Percentiles rank a stretch among this genome's conserved stretches.
These are phyloP conservation scores for Hiodon alosoides DNA, from an alignment of 2,113 vertebrate species.

Conservation along the genomic window DNA sequence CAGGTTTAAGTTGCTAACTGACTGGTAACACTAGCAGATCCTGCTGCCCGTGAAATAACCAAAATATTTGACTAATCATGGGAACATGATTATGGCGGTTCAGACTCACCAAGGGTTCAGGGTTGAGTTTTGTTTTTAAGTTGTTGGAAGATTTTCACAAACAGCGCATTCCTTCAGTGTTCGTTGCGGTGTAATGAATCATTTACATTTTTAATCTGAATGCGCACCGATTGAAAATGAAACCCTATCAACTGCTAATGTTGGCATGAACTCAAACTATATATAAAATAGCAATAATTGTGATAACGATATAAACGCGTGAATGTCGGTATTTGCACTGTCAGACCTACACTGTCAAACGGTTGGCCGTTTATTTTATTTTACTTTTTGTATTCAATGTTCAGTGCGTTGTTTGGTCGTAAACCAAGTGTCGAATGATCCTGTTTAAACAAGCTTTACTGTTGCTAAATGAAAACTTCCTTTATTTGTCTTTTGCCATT, in stretches of 20 bases:
- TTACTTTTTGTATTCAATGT: neutral
- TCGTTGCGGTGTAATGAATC: slow-evolving; percentile 40
- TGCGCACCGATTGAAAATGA: slow-evolving; percentile 21
- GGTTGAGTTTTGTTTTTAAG: too few relatives aligned
- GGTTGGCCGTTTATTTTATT: neutral
- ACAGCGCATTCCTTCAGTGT: slow-evolving; percentile 1
- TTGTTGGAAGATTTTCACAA: too few relatives aligned
- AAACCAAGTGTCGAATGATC: slow-evolving; percentile 1
- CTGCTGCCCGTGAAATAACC: too few relatives aligned
- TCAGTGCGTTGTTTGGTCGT: neutral
- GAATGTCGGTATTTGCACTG: slow-evolving; percentile 26
- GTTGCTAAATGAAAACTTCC: slow-evolving; percentile 1
- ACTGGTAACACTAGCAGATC: too few relatives aligned
- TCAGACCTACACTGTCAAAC: neutral
- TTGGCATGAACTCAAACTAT: slow-evolving; percentile 27
- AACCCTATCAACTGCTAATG: slow-evolving; percentile 22
- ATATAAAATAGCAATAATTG: slow-evolving; percentile 15
- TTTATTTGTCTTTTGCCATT: neutral
- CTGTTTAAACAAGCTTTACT: neutral
- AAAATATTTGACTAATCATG: too few relatives aligned
- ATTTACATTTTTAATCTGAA: slow-evolving; percentile 26
- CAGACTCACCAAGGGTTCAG: too few relatives aligned
- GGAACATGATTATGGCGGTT: too few relatives aligned
- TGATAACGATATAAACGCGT: slow-evolving; percentile 24
- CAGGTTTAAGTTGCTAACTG: too few relatives aligned